Evolutionary conservation across 2,888 invertebrate genomes (phyloP), one percentile per base, ranked within the genome.

Genomic region (Coleophora flavipennella): DNA sequence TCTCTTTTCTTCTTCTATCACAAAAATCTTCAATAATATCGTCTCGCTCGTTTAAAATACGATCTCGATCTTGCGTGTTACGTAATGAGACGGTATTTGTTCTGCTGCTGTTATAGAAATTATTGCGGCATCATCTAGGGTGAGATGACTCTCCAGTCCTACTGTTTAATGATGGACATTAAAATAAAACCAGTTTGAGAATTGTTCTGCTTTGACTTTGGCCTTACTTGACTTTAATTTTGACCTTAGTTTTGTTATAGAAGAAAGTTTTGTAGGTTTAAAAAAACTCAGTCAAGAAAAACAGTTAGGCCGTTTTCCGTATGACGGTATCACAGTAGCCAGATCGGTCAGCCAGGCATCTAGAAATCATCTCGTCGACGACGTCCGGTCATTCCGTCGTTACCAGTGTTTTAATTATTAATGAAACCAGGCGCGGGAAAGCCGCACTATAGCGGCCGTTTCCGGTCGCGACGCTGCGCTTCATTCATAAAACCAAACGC

Each of bases 371-470:
- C 79, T 71, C 67, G 49, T 54, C 81, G 76, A 70, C 67, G 49
- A 55, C 81, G 76, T 83, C 84, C 84, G 81, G 81, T 59, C 78
- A 79, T 79, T 80, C 79, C 69, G 70, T 68, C 65, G 70, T 70
- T 77, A 68, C 77, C 71, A 59, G 70, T 61, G 69, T 79, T 84
- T 83, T 83, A 83, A 83, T 83, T 83, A 81, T 84, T 83, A 83
- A 84, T 83, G 84, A 81, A 83, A 81, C 81, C 73, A 70, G 63
- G 69, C 65, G 67, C 83, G 83, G 81, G 81, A 76, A 83, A 83
- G 84, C 81, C 81, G 73, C 77, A 74, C 77, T 74, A 76, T 77
- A 72, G 65, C 78, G 76, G 74, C 63, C 50, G 71, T 79, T 83
- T 84, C 83, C 84, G 83, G 77, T 80, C 77, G 71, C 79, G 73